These are phyloP conservation scores for Pristionchus japonicus DNA, from an alignment of 2,888 invertebrate genomes.

Conservation along the genomic window DNA sequence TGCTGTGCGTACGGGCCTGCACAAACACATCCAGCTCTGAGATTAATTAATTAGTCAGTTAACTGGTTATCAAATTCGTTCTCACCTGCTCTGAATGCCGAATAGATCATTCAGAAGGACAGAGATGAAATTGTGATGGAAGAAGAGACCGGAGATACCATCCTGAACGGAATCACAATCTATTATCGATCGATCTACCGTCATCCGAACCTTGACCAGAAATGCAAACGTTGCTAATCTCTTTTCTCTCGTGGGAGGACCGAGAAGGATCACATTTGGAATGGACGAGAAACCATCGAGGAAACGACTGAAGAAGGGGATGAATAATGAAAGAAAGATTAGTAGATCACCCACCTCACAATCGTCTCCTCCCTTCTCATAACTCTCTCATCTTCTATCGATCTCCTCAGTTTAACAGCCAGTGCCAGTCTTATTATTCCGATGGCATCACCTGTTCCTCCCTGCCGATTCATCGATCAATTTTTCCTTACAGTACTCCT, in stretches of 20 bases:
- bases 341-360: constrained; percentile 60
- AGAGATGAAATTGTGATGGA: constrained; percentile 90
- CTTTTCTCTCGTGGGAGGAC: constrained; percentile 43
- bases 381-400: constrained; percentile 84
- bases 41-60: constrained; percentile 66
- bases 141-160: constrained; percentile 81
- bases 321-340: neutral
- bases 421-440: constrained; percentile 86
- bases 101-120: constrained; percentile 91
- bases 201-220: constrained; percentile 83
- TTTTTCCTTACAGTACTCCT: constrained; percentile 40
- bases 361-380: constrained; percentile 78
- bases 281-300: neutral
- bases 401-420: constrained; percentile 88
- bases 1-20: constrained; percentile 89
- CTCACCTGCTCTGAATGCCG: constrained; percentile 86
- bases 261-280: constrained; percentile 47
- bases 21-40: constrained; percentile 80
- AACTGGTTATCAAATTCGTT: too few species aligned
- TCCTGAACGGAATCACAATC: constrained; percentile 29
- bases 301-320: neutral
- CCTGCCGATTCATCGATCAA: neutral
- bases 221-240: constrained; percentile 83
- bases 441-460: constrained; percentile 58
- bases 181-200: constrained; percentile 21